Percentiles rank a stretch among this genome's conserved stretches.
These are phyloP conservation scores for Apodemus speciosus DNA, from an alignment of 2,113 vertebrate species.

Conservation along the genomic window DNA sequence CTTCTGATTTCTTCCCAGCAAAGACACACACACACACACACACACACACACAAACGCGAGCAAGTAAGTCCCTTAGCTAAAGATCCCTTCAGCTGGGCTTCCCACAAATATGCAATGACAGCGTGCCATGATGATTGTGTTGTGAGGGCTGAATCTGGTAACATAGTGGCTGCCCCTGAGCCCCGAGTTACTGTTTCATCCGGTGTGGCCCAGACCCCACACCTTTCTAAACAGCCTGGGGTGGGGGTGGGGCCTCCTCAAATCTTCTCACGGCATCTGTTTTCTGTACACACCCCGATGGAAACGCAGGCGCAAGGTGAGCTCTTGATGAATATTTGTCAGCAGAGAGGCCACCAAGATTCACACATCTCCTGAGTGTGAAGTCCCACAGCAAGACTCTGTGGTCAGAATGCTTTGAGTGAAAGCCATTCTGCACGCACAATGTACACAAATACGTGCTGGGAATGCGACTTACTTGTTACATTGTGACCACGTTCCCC, in stretches of 20 bases:
- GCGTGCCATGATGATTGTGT: neutral
- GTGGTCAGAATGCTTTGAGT: conserved; percentile 12
- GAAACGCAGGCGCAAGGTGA: conserved; percentile 4
- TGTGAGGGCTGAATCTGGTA: neutral
- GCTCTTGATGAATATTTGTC: neutral
- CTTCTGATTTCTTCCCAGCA: neutral
- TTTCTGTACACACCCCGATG: neutral
- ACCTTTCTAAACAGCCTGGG: neutral
- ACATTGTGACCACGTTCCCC: neutral
- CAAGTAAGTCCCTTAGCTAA: too few relatives aligned
- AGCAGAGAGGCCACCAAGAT: neutral
- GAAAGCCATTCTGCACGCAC: neutral
- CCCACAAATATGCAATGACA: neutral
- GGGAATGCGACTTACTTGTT: conserved; percentile 8
- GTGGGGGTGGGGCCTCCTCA: neutral
- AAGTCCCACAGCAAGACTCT: conserved; percentile 18
- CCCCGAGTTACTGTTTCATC: neutral
- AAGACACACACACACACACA: neutral
- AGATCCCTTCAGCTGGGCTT: neutral
- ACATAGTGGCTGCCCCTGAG: neutral
- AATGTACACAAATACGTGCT: neutral
- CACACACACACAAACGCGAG: too few relatives aligned
- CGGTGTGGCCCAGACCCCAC: neutral
- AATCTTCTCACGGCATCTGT: neutral
- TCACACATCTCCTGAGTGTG: conserved; percentile 35